Percentiles rank a stretch among this genome's conserved stretches.
Conservation (phyloP, 2,113 vertebrate species). For the Oreocharis arfaki region DNA sequence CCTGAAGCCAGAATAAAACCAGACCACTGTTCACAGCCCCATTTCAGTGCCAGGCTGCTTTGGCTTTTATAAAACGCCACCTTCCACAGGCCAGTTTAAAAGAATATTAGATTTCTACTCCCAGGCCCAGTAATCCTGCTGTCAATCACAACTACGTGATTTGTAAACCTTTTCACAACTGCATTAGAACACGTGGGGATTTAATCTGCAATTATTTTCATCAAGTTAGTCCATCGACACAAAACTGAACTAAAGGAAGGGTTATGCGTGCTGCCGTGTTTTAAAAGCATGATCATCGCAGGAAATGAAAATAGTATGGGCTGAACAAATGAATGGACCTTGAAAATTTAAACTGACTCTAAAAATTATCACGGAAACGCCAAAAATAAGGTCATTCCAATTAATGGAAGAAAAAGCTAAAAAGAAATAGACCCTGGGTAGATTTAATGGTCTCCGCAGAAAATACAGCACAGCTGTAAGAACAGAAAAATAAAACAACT, state of each 20-base stretch:
- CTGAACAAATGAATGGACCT: background rate
- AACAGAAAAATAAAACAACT: fast-evolving
- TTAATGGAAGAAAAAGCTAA: fast-evolving
- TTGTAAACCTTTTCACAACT: background rate
- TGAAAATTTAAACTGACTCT: background rate
- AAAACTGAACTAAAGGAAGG: background rate
- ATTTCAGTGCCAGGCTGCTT: fast-evolving
- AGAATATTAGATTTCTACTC: background rate
- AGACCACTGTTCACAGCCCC: background rate
- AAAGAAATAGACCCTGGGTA: fast-evolving
- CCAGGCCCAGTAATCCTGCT: background rate
- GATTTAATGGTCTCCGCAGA: background rate
- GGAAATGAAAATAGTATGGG: background rate
- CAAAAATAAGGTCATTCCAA: fast-evolving
- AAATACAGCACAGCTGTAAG: background rate
- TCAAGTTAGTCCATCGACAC: fast-evolving
- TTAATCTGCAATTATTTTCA: background rate
- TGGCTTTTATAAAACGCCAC: background rate
- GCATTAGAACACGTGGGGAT: background rate
- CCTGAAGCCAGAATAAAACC: background rate
- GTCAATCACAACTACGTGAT: background rate
- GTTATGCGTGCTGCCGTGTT: fast-evolving
- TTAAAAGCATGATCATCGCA: background rate
- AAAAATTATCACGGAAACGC: fast-evolving
- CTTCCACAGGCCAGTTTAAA: background rate